Evolutionary conservation across 2,797 vertebrate species (phyloP).

Genomic region (Myotis findleyi): DNA sequence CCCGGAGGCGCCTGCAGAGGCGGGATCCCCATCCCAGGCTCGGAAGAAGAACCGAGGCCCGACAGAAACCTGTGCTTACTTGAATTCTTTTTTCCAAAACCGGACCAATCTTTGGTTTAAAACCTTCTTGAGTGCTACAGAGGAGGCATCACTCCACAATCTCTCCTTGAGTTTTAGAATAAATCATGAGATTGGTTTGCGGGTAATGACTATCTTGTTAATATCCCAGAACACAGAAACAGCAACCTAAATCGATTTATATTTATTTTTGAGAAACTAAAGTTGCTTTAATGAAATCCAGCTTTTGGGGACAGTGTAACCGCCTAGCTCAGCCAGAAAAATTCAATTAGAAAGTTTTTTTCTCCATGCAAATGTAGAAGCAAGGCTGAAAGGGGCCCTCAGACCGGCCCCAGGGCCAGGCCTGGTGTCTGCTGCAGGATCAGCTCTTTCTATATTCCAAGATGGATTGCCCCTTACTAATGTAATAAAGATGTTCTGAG

Average conservation of each 20-base stretch:
- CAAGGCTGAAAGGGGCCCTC: not conserved
- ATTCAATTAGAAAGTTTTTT: conserved; percentile 25
- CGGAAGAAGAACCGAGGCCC: not conserved
- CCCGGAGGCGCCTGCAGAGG: conserved; percentile 82
- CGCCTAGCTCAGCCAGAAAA: not conserved
- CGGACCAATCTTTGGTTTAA: not conserved
- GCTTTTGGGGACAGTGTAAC: not conserved
- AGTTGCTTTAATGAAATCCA: conserved; percentile 29
- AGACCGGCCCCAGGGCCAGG: not conserved
- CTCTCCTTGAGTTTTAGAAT: not conserved
- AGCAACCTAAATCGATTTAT: not conserved
- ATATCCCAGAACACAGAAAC: not conserved
- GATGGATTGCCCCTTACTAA: conserved; percentile 1
- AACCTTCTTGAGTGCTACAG: not conserved
- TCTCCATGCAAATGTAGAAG: conserved; percentile 5
- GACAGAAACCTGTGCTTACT: accelerated
- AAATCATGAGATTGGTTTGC: not conserved
- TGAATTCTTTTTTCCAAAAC: not conserved
- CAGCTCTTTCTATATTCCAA: not conserved
- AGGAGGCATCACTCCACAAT: accelerated
- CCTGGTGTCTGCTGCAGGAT: not conserved
- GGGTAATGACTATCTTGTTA: not conserved
- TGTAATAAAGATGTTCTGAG: conserved; percentile 20
- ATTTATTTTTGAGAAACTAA: not conserved
- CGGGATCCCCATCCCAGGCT: not conserved